Base-by-base conservation (phyloP, 2,888 invertebrate species). In the Campoplex capitator region DNA sequence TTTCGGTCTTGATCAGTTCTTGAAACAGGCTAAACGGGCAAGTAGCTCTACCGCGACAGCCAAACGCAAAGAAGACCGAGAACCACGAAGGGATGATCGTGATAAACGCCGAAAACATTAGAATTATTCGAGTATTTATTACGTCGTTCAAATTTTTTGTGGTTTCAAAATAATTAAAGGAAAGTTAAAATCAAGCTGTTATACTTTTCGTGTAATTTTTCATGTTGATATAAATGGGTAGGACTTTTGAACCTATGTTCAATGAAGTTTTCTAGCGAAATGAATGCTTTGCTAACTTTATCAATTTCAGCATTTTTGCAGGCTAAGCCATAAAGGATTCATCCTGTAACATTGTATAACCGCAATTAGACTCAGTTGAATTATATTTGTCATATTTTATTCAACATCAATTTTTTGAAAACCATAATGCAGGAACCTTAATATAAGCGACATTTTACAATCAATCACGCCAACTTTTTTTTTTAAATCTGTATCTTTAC, bases 1-100 rank as follows among this genome's bases (percentile, higher is more conserved):
- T 88, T 99, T 99, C 95, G 99, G 99, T 94, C 96, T 99, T 92
- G 99, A 99, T 95, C 98, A 98, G 95, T 99, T 99, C 96, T 97
- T 99, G 96, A 98, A 98, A 91, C 98, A 99, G 94, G 99, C 99
- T 83, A 99, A 99, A 94, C 97, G 98, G 86, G 98, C 97, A 0
- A 97, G 96, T 92, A 96, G 96, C 92, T 94, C 95, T 0, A 92
- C 92, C 4, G 82, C 92, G 0, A 88, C 96, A 32, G 95, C 95
- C 48, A 96, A 97, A 89, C 95, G 97, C 6, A 96, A 96, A 89
- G 96, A 96, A 16, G 95, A 95, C 0, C 90, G 92, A 2, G 93
- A 94, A 7, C 91, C 91, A 35, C 91, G 93, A 51, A 92, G 92
- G 88, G 94, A 94, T 32, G 93, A 94, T 74, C 91, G 93, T 4